Base-by-base conservation (phyloP, 2,797 vertebrate species). In the Simalia tracyae region DNA sequence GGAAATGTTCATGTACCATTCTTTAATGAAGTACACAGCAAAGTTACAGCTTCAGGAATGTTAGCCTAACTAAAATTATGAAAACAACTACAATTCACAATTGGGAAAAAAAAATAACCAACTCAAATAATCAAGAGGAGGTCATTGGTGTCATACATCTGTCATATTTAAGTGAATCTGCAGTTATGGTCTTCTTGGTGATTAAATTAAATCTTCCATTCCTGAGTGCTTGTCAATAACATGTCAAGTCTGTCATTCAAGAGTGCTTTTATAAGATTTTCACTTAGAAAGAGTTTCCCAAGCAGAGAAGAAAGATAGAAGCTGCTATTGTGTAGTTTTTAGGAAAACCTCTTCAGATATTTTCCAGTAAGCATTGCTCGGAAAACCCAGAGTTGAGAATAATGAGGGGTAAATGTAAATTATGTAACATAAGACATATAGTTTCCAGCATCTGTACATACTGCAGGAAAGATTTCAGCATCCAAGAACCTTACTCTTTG, bases 81-180 rank as follows among this genome's bases (percentile, higher is more conserved):
- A 63, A 46, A 81, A 46, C 57, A 81, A 46, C 57, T 88, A 54
- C 42, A 88, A n/a, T 81, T 31, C 42, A 36, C 10, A 54, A 19
- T n/a, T 88, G 42, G 64, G 36, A 36, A 5, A 56, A 91, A 91
- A 81, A 50, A 91, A 88, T 19, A 63, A 46, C 7, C 36, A 61
- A 60, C 86, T n/a, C 66, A 88, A 63, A 76, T 36, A 88, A 91
- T 88, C 91, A 81, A 91, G 84, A 24, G 36, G 22, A 88, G 91
- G 91, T 88, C 91, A 88, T 54, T 56, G 28, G 28, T 88, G 86
- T 88, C 91, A 91, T 31, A 81, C 54, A 88, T 81, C 86, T 91
- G 91, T 88, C 91, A 91, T 91, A 81, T 81, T 76, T 81, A 81
- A 91, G 66, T 88, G 68, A 91, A 91, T 87, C 68, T 91, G 86